phyloP scores from a whole-genome alignment of 1,140 invertebrate species.

The Cydia pomonella region DNA sequence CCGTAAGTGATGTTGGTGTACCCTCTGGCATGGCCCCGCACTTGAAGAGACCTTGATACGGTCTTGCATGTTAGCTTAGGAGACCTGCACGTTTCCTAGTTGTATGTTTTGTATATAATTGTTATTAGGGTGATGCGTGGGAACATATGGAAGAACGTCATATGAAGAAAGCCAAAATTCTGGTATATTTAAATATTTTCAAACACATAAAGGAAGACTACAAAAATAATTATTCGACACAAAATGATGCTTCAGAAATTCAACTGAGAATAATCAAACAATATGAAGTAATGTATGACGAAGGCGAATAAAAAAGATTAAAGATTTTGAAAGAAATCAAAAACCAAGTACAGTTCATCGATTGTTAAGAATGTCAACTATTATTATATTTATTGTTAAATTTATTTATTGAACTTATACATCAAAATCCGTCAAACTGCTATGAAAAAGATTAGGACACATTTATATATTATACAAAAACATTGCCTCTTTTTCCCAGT shows the following conservation, averaged over 20 bases:
- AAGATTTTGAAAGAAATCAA: too few species aligned
- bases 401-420: too few species aligned
- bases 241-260: too few species aligned
- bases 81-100: slow-evolving; percentile 59
- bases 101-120: slow-evolving; percentile 53
- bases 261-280: too few species aligned
- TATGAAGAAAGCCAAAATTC: neutral
- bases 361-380: too few species aligned
- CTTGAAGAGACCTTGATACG: slow-evolving; percentile 66
- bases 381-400: too few species aligned
- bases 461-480: neutral
- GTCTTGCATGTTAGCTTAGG: slow-evolving; percentile 79
- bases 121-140: neutral
- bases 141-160: neutral
- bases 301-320: neutral
- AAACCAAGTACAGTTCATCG: too few species aligned
- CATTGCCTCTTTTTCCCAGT: neutral
- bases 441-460: neutral
- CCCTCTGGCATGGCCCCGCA: slow-evolving; percentile 73
- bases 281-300: neutral
- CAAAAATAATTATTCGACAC: too few species aligned
- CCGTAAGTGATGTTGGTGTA: slow-evolving; percentile 74
- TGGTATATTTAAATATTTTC: too few species aligned
- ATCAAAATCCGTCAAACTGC: too few species aligned
- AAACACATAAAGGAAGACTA: too few species aligned